Percentiles rank a stretch among this genome's conserved stretches.
phyloP scores from a whole-genome alignment of 2,113 vertebrate genomes.

The Tretioscincus oriximinensis region DNA sequence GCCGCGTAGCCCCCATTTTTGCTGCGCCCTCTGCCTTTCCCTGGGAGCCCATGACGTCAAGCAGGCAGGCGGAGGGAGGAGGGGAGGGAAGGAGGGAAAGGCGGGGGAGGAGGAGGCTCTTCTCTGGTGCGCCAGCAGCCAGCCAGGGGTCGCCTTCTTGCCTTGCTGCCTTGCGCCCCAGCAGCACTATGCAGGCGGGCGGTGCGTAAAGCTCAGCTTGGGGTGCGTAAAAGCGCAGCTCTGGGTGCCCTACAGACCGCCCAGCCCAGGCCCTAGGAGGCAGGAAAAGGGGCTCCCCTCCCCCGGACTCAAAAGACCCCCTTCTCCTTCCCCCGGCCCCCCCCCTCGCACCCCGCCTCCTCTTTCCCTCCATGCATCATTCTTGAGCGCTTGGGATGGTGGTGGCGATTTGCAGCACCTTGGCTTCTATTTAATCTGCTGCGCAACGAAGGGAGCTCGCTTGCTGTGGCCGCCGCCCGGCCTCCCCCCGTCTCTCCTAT shows the following conservation, averaged over 20 bases:
- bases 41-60: constrained; percentile 39
- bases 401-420: not conserved
- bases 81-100: constrained; percentile 8
- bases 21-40: constrained; percentile 11
- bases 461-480: not conserved
- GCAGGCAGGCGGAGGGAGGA: constrained; percentile 23
- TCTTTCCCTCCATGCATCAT: constrained; percentile 10
- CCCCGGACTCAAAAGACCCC: not conserved
- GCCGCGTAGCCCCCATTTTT: constrained; percentile 19
- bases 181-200: not conserved
- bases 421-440: not conserved
- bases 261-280: not conserved
- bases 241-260: too few species aligned
- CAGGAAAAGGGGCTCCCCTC: not conserved
- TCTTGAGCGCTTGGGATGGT: not conserved
- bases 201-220: not conserved
- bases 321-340: not conserved
- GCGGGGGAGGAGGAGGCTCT: constrained; percentile 10
- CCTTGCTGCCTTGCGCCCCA: constrained; percentile 1
- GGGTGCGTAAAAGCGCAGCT: not conserved
- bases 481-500: not conserved
- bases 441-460: not conserved
- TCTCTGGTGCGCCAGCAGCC: not conserved
- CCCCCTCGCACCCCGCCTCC: not conserved
- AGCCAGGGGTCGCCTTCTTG: not conserved